phyloP scores from a whole-genome alignment of 2,888 invertebrate species.

The Cyaniris semiargus region DNA sequence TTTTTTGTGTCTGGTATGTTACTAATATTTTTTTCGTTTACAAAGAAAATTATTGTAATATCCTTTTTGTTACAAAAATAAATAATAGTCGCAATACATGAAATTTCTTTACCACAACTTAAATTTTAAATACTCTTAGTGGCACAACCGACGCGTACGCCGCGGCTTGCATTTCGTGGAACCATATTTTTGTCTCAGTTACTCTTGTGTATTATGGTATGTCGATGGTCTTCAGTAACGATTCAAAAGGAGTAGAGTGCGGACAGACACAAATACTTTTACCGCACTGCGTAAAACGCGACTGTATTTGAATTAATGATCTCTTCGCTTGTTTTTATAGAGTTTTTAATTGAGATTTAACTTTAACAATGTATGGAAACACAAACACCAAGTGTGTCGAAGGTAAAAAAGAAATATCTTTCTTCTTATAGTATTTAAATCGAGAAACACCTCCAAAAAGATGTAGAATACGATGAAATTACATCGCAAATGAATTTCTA shows the following conservation, averaged over 20 bases:
- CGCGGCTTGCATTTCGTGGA: too few species aligned
- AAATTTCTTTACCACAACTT: too few species aligned
- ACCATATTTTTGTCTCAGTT: too few species aligned
- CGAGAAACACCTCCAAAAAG: neutral
- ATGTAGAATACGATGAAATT: neutral
- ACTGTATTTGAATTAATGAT: neutral
- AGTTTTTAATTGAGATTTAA: neutral
- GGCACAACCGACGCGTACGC: too few species aligned
- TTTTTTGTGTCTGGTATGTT: too few species aligned
- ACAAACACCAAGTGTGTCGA: neutral
- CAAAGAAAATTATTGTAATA: neutral
- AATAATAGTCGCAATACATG: neutral
- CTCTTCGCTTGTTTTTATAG: neutral
- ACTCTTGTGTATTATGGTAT: too few species aligned
- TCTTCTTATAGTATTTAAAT: too few species aligned
- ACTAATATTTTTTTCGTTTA: too few species aligned
- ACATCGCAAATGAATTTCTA: neutral
- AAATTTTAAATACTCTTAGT: too few species aligned
- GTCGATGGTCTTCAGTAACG: neutral
- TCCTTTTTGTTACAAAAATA: neutral
- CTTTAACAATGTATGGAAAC: neutral
- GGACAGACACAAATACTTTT: neutral
- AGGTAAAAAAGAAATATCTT: too few species aligned
- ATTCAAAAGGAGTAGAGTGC: neutral
- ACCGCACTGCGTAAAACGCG: slow-evolving; percentile 18